Percentiles rank a stretch among this genome's conserved stretches.
Conservation (phyloP, 2,113 vertebrate species). For the Leptobrachium ailaonicum region DNA sequence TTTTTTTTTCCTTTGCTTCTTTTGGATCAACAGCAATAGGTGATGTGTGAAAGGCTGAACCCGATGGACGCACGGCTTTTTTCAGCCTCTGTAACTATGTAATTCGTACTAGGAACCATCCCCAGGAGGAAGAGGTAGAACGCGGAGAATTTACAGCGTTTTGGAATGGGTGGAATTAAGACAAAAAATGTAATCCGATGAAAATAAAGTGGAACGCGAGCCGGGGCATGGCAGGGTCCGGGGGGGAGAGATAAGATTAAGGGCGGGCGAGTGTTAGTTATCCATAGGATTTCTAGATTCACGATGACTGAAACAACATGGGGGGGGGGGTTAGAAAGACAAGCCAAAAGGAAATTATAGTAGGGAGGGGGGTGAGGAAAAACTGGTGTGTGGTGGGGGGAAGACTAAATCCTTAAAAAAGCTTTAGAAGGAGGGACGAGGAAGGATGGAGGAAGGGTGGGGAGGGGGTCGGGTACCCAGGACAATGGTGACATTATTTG, state of each 20-base stretch:
- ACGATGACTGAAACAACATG: not conserved
- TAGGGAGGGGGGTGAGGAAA: conserved; percentile 18
- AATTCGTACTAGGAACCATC: not conserved
- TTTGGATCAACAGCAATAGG: no score
- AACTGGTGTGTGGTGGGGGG: not conserved
- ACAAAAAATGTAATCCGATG: not conserved
- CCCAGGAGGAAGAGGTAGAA: not conserved
- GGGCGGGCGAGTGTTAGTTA: not conserved
- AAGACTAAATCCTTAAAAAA: not conserved
- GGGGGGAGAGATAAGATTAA: not conserved
- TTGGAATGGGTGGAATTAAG: not conserved
- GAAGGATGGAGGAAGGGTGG: not conserved
- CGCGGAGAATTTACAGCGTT: not conserved
- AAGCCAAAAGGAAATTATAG: not conserved
- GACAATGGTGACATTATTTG: conserved; percentile 37
- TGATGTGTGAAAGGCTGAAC: no score
- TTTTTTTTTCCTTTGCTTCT: no score
- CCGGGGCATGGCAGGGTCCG: not conserved
- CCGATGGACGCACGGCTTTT: no score
- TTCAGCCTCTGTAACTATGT: no score
- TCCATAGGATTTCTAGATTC: not conserved
- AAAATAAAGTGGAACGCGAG: not conserved
- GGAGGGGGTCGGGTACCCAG: not conserved
- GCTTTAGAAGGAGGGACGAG: not conserved
- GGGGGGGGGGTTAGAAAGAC: not conserved